Base-by-base conservation (phyloP, 1,140 invertebrate species). In the Neodiprion virginianus region DNA sequence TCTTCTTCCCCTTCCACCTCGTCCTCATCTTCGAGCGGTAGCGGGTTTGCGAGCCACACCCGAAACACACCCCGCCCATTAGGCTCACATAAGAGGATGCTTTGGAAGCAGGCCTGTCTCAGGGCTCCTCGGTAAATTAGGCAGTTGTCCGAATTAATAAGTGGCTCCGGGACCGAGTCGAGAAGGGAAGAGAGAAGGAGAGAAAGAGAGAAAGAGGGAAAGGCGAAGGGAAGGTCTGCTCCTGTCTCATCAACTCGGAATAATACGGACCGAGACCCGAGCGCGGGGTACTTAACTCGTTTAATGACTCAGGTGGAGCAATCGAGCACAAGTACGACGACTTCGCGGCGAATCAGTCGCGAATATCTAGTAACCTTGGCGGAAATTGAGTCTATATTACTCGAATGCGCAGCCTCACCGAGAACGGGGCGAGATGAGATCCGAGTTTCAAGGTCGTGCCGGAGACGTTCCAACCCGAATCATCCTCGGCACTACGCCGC, bases 81-180 rank as follows among this genome's bases (percentile, higher is more conserved):
- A 61, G 53, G 53, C 53, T 61, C 53, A 61, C n/a, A 61, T 8
- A 61, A 61, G 53, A 61, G 53, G 53, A 61, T 5, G 53, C 53
- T 61, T 17, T 61, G 53, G 8, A 17, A 61, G n/a, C 53, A 17
- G 53, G 53, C 53, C 53, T 61, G 53, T 61, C 53, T 61, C 53
- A 8, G n/a, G n/a, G 53, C 11, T 14, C 53, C 53, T 61, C 53
- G 53, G 53, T 61, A 61, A 61, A 61, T 61, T 61, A 61, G 53
- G 53, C n/a, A 61, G 53, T 61, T 61, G 53, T 61, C 53, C 53
- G 53, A 61, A 61, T 61, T 61, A 61, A 61, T 61, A 61, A 61
- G 53, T 61, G 53, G 53, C 53, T 61, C 53, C 53, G 53, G 53
- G 28, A 40, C 28, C 28, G 28, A 40, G 28, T 40, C 28, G 28